These are phyloP conservation scores for Choristoneura rosaceana DNA, from an alignment of 2,888 invertebrate species.

Conservation along the genomic window DNA sequence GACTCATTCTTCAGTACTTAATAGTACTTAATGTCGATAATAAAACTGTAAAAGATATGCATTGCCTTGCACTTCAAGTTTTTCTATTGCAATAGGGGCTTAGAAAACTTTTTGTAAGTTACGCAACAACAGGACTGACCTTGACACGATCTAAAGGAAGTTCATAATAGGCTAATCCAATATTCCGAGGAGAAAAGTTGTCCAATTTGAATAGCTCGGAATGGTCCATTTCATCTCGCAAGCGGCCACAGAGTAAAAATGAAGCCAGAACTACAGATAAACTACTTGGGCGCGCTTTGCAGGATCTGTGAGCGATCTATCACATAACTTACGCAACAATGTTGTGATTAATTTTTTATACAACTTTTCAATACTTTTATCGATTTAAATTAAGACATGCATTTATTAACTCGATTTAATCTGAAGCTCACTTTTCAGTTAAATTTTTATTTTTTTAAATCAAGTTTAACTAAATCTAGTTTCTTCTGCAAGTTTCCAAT, in stretches of 20 bases:
- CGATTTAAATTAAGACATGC: too few species aligned
- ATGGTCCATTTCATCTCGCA: constrained; percentile 42
- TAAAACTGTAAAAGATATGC: too few species aligned
- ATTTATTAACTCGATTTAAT: too few species aligned
- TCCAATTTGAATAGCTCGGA: constrained; percentile 39
- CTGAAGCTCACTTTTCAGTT: too few species aligned
- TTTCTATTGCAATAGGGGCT: background rate
- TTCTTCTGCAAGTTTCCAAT: too few species aligned
- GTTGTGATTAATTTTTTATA: background rate
- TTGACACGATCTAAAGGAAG: constrained; percentile 5
- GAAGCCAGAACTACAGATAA: background rate
- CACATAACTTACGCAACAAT: background rate
- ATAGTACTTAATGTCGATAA: too few species aligned
- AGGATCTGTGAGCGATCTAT: background rate
- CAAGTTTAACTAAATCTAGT: too few species aligned
- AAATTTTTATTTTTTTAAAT: too few species aligned
- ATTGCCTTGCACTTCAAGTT: background rate
- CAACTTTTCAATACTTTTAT: too few species aligned
- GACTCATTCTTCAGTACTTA: too few species aligned
- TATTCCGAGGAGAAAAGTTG: constrained; percentile 38
- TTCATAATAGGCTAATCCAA: constrained; percentile 44
- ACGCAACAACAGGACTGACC: constrained; percentile 1
- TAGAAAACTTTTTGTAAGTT: background rate
- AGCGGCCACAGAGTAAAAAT: constrained; percentile 4
- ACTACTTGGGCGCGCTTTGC: background rate